Conservation (phyloP, 1,140 invertebrate species). For the Aphaenogaster ashmeadi region DNA sequence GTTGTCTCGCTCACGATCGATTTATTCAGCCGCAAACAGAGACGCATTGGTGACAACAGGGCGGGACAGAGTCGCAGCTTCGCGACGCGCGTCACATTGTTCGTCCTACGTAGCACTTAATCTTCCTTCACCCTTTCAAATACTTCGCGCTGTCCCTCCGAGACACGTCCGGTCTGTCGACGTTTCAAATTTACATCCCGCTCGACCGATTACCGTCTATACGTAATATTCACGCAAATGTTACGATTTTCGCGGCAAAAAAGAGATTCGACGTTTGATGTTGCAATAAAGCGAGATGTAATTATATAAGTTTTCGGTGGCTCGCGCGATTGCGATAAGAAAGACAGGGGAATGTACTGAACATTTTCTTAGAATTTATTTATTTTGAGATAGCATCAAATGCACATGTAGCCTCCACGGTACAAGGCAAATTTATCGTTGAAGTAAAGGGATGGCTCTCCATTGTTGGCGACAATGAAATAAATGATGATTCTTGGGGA, state of each 20-base stretch:
- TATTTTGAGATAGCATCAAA: slow-evolving; percentile 24
- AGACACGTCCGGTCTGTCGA: neutral
- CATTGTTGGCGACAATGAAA: slow-evolving; percentile 51
- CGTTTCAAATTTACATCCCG: slow-evolving; percentile 66
- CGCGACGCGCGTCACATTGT: slow-evolving; percentile 75
- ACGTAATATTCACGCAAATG: neutral
- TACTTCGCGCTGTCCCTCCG: slow-evolving; percentile 32
- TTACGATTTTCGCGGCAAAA: neutral
- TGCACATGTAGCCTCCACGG: neutral
- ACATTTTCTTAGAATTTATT: slow-evolving; percentile 18
- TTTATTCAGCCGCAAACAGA: slow-evolving; percentile 69
- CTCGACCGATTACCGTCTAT: slow-evolving; percentile 39
- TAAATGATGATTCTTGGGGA: slow-evolving; percentile 43
- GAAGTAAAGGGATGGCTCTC: slow-evolving; percentile 24
- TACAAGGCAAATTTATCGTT: slow-evolving; percentile 15
- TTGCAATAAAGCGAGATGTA: neutral
- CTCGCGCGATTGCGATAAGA: neutral
- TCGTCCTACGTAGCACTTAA: slow-evolving; percentile 71
- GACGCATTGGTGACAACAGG: slow-evolving; percentile 68
- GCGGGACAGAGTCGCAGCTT: slow-evolving; percentile 52
- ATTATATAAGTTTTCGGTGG: neutral
- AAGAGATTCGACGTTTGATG: neutral
- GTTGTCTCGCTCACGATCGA: slow-evolving; percentile 68
- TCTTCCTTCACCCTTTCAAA: slow-evolving; percentile 67
- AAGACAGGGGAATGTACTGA: neutral